Base-by-base conservation (phyloP, 2,797 vertebrate genomes). In the Brachyalestes nurse region DNA sequence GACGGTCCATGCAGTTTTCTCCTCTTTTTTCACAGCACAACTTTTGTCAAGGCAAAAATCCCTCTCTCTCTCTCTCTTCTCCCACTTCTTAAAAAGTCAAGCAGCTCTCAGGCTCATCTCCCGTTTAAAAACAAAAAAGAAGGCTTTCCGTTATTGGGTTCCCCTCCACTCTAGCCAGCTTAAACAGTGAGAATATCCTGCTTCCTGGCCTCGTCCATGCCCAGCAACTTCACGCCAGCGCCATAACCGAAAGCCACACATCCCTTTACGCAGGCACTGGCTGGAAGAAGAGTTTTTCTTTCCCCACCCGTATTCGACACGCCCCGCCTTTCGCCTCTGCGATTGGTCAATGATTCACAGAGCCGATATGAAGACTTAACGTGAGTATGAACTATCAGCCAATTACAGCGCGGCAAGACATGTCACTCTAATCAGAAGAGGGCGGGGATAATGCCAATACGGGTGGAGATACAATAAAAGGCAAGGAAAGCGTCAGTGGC, bases 401-500 rank as follows among this genome's bases (percentile, higher is more conserved):
- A 66, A 67, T 67, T 4, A 1, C 2, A n/a, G 62, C 69, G 65
- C 64, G 79, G 45, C 49, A 61, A 67, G 71, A 57, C 40, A 73
- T 42, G 34, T n/a, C 65, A 67, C n/a, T 21, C 40, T 4, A 5
- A 10, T 21, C 9, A 1, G 2, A 21, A 9, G 19, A 45, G 69
- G 40, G 38, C 65, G 65, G 65, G 65, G 9, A 4, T 42, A 12
- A 2, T 42, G 2, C 9, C 16, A 66, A 42, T 1, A 42, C 34
- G 7, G 64, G 64, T 45, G 38, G 65, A 51, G 8, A 14, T 21
- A 45, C n/a, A 67, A 19, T 13, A 45, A 10, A 45, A 45, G 34
- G 64, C 17, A 42, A 85, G 79, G 72, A 76, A 86, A 74, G 73
- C 75, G 87, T 88, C 90, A 93, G 93, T 91, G 93, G 93, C 85